Evolutionary conservation across 2,888 invertebrate genomes (phyloP).

Genomic region (Ernsta delagoae): DNA sequence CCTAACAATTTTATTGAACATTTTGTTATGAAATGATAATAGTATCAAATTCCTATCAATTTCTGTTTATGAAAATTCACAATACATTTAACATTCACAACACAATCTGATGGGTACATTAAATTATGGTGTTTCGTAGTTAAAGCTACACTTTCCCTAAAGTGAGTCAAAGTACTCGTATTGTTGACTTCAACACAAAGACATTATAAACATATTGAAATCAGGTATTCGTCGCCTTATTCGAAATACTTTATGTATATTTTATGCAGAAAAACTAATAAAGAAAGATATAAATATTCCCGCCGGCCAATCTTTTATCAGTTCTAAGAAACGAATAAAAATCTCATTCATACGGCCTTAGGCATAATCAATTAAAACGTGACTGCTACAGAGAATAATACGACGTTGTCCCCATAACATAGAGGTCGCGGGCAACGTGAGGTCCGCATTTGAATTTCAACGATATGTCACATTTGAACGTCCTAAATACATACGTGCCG

Average conservation of each 20-base stretch:
- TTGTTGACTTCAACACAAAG: background rate
- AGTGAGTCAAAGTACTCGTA: background rate
- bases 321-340: constrained; percentile 24
- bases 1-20: background rate
- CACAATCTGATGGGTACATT: background rate
- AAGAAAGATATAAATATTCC: too few relatives aligned
- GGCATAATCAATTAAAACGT: constrained; percentile 27
- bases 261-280: background rate
- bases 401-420: constrained; percentile 7
- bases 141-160: too few relatives aligned
- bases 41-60: background rate
- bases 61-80: too few relatives aligned
- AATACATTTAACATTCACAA: background rate
- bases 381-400: constrained; percentile 19
- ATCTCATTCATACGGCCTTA: constrained; percentile 35
- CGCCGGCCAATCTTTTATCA: background rate
- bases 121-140: too few relatives aligned
- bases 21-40: background rate
- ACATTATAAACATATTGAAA: too few relatives aligned
- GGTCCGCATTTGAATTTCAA: constrained; percentile 41
- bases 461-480: constrained; percentile 41
- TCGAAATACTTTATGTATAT: background rate
- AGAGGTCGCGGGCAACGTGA: constrained; percentile 45
- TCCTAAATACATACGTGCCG: constrained; percentile 43
- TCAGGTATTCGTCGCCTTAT: background rate